Base-by-base conservation (phyloP, 2,113 vertebrate genomes). In the Menura novaehollandiae region DNA sequence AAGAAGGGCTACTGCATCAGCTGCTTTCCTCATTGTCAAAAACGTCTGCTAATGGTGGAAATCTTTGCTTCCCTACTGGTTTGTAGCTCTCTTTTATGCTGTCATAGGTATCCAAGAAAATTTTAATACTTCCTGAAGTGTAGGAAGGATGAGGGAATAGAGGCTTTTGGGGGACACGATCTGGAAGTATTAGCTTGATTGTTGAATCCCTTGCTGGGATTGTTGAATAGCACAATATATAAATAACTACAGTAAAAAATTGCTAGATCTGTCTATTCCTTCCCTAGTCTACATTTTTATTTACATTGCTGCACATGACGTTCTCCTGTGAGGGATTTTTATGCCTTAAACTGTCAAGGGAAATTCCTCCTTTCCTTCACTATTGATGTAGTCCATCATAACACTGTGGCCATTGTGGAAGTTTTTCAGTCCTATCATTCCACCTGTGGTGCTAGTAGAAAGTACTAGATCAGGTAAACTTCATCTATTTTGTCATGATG, bases 401-500 rank as follows among this genome's bases (percentile, higher is more conserved):
- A 37, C 58, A 26, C 10, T 83, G 60, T n/a, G 23, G 30, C 10
- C n/a, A 12, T 26, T 1, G 1, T 22, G 47, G 24, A 39, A 93
- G 23, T 18, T 67, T 47, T 60, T 53, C 72, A 91, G 39, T 62
- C 30, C 17, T 79, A 0, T 67, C 3, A 3, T 79, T 90, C 52
- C 6, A 27, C 22, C 33, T 51, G 13, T 64, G 35, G 10, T 79
- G 49, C 52, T 51, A n/a, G 21, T 30, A 73, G 62, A 66, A 79
- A n/a, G 46, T 1, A 35, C 18, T 46, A 26, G 13, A 8, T 58
- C 22, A 63, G 56, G 26, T 49, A 37, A 91, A 49, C 39, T 49
- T 78, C 0, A 14, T 7, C 32, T 85, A 13, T 55, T 75, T 24
- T 67, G 35, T 59, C 52, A 51, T 0, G 0, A 4, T 60, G 4